Conservation (phyloP, 2,888 invertebrate genomes). For the Nomada ferruginata region DNA sequence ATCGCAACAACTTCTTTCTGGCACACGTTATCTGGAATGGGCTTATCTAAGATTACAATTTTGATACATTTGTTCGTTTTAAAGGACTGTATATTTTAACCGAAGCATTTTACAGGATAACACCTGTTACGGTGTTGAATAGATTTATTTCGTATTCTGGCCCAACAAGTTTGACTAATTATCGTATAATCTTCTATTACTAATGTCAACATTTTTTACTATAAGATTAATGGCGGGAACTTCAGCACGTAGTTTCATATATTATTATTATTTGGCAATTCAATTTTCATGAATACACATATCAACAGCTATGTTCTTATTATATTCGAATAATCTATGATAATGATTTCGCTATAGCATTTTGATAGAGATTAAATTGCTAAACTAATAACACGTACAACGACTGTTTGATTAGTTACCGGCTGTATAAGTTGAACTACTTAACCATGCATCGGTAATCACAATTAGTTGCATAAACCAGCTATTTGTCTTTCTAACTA, state of each 20-base stretch:
- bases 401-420: not conserved
- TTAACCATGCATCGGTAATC: constrained; percentile 13
- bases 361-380: not conserved
- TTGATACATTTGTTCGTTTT: not conserved
- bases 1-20: not conserved
- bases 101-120: not conserved
- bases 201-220: not conserved
- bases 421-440: not conserved
- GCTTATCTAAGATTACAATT: not conserved
- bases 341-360: not conserved
- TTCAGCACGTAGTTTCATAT: not conserved
- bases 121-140: no score
- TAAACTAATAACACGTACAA: not conserved
- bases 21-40: not conserved
- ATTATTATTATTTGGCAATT: not conserved
- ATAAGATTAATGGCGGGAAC: not conserved
- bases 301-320: no score
- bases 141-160: no score
- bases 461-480: not conserved
- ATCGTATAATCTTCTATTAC: not conserved
- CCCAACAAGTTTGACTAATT: not conserved
- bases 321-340: not conserved
- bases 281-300: no score
- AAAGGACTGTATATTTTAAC: not conserved
- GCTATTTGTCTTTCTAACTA: constrained; percentile 2